Evolutionary conservation across 1,140 invertebrate species (phyloP).

Genomic region (Apis florea): DNA sequence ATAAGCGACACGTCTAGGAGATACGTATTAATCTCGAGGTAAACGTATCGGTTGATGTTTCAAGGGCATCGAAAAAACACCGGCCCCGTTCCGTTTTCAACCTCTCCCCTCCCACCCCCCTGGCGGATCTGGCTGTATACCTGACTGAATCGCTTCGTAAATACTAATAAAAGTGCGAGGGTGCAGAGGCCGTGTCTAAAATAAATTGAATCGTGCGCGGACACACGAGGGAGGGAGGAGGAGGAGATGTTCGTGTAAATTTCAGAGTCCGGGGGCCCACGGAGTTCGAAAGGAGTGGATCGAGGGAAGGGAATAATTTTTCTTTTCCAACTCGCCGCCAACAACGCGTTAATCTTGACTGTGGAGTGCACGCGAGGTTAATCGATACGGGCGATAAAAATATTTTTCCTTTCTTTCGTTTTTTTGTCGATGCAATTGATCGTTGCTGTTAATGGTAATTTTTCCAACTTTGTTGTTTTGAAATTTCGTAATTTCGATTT

Average conservation of each 20-base stretch:
- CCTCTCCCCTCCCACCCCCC: slow-evolving; percentile 48
- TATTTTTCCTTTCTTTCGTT: too few species aligned
- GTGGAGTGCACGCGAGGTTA: neutral
- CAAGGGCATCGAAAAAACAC: slow-evolving; percentile 67
- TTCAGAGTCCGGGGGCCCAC: slow-evolving; percentile 4
- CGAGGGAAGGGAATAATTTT: neutral
- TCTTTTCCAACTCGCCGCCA: neutral
- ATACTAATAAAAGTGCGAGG: slow-evolving; percentile 61
- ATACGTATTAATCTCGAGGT: slow-evolving; percentile 39
- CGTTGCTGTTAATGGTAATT: too few species aligned
- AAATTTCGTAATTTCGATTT: too few species aligned
- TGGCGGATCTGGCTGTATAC: slow-evolving; percentile 26
- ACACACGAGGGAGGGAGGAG: neutral
- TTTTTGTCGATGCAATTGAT: too few species aligned
- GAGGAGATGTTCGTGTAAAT: slow-evolving; percentile 29
- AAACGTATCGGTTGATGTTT: slow-evolving; percentile 53
- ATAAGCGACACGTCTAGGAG: slow-evolving; percentile 5
- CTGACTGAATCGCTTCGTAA: slow-evolving; percentile 44
- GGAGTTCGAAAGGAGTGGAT: neutral
- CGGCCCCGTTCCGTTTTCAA: slow-evolving; percentile 30
- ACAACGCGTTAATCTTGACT: neutral
- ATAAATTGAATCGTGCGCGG: slow-evolving; percentile 66
- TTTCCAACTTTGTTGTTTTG: too few species aligned
- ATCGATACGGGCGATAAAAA: slow-evolving; percentile 2
- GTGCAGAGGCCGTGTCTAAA: slow-evolving; percentile 42